These are phyloP conservation scores for Coranthus polyacanthus DNA, from an alignment of 2,797 vertebrate species.

Conservation along the genomic window DNA sequence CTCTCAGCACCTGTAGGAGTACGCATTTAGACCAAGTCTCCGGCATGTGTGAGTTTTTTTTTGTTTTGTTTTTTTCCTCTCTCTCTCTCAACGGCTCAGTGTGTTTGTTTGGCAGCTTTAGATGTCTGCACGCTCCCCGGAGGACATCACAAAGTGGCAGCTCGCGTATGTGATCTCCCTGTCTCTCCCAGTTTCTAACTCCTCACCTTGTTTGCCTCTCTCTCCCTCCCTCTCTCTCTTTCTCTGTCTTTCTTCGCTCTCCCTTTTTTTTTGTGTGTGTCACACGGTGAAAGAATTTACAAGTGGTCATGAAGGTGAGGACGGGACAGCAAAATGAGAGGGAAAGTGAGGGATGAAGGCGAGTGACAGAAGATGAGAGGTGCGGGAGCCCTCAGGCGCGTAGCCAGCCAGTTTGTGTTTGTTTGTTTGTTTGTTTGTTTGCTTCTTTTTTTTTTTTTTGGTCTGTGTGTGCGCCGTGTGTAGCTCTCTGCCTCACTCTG, in stretches of 20 bases:
- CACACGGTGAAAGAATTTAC: slow-evolving; percentile 30
- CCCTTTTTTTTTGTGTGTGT: slow-evolving; percentile 30
- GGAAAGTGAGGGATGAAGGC: slow-evolving; percentile 40
- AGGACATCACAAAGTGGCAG: slow-evolving; percentile 67
- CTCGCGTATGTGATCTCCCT: slow-evolving; percentile 57
- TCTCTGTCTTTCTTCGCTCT: slow-evolving; percentile 36
- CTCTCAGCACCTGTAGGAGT: slow-evolving; percentile 79
- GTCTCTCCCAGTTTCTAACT: slow-evolving; percentile 26
- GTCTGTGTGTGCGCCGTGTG: slow-evolving; percentile 58
- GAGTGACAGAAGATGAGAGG: slow-evolving; percentile 57
- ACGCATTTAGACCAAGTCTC: slow-evolving; percentile 54
- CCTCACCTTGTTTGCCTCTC: slow-evolving; percentile 24
- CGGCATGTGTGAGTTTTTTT: slow-evolving; percentile 28
- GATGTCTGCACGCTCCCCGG: slow-evolving; percentile 61
- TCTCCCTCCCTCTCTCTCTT: slow-evolving; percentile 32
- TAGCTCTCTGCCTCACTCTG: slow-evolving; percentile 50
- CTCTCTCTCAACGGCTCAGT: neutral
- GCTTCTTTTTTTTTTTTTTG: neutral
- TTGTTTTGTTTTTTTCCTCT: too few species aligned
- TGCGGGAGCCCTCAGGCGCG: slow-evolving; percentile 41
- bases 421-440: too few species aligned
- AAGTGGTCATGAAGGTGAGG: slow-evolving; percentile 65
- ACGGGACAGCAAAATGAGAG: slow-evolving; percentile 64
- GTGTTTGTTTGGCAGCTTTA: slow-evolving; percentile 47
- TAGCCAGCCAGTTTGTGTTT: slow-evolving; percentile 28